These are phyloP conservation scores for Leptarthrus brevirostris DNA, from an alignment of 2,888 invertebrate genomes.

Conservation along the genomic window DNA sequence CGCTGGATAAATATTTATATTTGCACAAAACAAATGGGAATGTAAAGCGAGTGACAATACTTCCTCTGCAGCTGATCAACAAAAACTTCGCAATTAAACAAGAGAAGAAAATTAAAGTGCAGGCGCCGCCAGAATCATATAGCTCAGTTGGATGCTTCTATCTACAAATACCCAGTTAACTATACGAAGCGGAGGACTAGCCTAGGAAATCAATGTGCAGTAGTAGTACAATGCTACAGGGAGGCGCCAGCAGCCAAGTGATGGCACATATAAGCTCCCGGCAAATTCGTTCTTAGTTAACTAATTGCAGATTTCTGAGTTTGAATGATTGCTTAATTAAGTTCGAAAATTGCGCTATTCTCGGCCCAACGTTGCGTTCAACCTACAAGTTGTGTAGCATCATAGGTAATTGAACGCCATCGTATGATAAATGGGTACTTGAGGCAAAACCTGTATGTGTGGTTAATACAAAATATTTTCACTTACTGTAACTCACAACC, in stretches of 20 bases:
- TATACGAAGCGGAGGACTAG: too few species aligned
- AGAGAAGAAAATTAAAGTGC: neutral
- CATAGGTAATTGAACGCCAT: neutral
- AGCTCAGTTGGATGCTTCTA: too few species aligned
- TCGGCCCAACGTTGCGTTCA: neutral
- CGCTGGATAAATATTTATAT: constrained; percentile 16
- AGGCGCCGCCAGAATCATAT: neutral
- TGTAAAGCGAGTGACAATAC: neutral
- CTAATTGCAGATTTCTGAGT: constrained; percentile 35
- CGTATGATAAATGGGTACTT: constrained; percentile 18
- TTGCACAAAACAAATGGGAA: neutral
- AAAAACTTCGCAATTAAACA: neutral
- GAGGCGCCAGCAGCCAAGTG: neutral
- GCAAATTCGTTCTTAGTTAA: constrained; percentile 37
- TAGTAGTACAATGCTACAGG: neutral
- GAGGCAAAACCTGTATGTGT: too few species aligned
- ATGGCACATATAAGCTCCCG: constrained; percentile 1
- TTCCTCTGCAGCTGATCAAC: too few species aligned
- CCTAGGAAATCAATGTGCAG: neutral
- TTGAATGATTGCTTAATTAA: constrained; percentile 42
- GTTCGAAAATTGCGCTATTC: constrained; percentile 23
- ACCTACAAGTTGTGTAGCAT: neutral
- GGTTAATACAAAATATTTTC: too few species aligned
- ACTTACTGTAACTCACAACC: too few species aligned
- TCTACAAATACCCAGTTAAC: too few species aligned